Conservation (phyloP, 2,113 vertebrate genomes). For the Collichthys lucidus region DNA sequence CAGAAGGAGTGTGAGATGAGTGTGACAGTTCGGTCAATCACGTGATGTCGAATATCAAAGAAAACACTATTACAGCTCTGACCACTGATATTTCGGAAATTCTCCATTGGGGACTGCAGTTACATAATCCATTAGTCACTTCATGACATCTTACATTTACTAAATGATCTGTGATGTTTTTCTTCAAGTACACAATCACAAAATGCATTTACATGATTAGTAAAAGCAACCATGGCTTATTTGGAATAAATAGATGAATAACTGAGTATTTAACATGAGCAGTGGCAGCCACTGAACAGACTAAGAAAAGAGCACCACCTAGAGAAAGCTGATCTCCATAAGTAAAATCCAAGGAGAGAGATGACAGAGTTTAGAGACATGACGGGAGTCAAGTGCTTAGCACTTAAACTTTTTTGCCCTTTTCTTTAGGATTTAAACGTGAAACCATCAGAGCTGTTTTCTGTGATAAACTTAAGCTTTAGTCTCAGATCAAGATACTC, state of each 20-base stretch:
- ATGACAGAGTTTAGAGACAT: neutral
- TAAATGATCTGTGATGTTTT: neutral
- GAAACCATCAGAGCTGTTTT: neutral
- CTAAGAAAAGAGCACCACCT: neutral
- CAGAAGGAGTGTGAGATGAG: constrained; percentile 9
- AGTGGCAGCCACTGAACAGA: neutral
- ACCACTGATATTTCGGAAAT: neutral
- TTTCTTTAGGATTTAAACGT: neutral
- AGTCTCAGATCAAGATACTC: constrained; percentile 3
- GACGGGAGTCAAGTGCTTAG: neutral
- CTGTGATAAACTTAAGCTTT: neutral
- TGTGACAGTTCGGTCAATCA: neutral
- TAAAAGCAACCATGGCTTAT: neutral
- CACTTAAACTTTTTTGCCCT: neutral
- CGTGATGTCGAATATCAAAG: constrained; percentile 5
- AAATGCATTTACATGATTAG: neutral
- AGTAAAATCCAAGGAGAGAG: neutral
- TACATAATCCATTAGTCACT: neutral
- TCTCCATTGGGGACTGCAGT: neutral
- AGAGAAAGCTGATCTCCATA: neutral
- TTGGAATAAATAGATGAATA: neutral
- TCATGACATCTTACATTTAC: neutral
- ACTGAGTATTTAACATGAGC: neutral
- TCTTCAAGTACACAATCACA: neutral
- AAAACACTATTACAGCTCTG: neutral